These are phyloP conservation scores for Telmatherina bonti DNA, from an alignment of 2,797 vertebrate genomes.

Conservation along the genomic window DNA sequence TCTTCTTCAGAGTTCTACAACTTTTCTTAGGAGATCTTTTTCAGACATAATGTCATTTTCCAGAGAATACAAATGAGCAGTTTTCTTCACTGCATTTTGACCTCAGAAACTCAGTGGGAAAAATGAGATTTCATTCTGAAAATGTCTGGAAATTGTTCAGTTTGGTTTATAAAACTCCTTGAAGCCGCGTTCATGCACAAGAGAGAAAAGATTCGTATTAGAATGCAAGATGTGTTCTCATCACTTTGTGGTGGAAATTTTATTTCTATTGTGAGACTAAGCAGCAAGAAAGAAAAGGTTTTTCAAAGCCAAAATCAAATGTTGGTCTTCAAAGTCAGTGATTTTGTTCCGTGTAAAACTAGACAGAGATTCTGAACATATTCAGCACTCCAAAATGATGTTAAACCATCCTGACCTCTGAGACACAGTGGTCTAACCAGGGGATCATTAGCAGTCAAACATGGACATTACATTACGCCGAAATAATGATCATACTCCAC, in stretches of 20 bases:
- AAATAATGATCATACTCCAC: slow-evolving; percentile 55
- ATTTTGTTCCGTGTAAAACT: slow-evolving; percentile 3
- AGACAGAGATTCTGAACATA: slow-evolving; percentile 17
- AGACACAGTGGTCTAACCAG: slow-evolving; percentile 28
- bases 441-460: slow-evolving; percentile 68
- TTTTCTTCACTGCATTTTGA: neutral
- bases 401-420: slow-evolving; percentile 35
- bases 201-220: neutral
- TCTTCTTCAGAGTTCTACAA: neutral
- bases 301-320: slow-evolving; percentile 18
- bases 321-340: slow-evolving; percentile 25
- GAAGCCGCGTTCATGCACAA: neutral
- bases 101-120: neutral
- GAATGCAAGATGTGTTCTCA: neutral
- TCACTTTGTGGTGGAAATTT: slow-evolving; percentile 13
- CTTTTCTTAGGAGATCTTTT: slow-evolving; percentile 3
- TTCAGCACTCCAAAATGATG: slow-evolving; percentile 38
- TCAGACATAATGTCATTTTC: neutral
- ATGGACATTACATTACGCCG: slow-evolving; percentile 49
- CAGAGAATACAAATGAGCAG: neutral
- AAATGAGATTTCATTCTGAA: neutral
- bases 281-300: neutral
- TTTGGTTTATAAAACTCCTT: slow-evolving; percentile 1
- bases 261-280: slow-evolving; percentile 3
- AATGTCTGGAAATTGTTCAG: slow-evolving; percentile 3